phyloP scores from a whole-genome alignment of 2,797 vertebrate genomes.

The Hemibagrus guttatus region DNA sequence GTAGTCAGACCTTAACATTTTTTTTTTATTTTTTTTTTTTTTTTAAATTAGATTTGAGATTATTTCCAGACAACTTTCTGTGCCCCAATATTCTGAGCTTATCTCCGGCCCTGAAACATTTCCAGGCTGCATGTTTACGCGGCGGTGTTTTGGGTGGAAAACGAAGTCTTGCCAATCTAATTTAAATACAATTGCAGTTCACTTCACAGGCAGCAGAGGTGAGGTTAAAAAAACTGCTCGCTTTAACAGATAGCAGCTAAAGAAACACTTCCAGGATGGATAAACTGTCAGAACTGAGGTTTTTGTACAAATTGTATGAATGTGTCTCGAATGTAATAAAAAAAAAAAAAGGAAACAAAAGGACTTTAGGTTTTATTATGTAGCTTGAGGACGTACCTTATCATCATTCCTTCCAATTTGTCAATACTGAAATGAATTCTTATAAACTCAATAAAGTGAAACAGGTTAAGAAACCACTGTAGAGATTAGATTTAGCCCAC shows the following conservation, averaged over 20 bases:
- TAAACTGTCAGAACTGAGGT: neutral
- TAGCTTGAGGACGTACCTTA: neutral
- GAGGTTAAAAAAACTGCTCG: neutral
- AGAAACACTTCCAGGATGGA: neutral
- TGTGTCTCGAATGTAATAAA: neutral
- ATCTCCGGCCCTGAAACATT: neutral
- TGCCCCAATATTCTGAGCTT: neutral
- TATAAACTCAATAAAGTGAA: neutral
- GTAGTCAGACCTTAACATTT: neutral
- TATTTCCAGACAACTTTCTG: neutral
- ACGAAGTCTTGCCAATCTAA: neutral
- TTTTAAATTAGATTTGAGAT: neutral
- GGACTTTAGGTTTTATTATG: neutral
- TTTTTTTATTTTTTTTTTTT: neutral
- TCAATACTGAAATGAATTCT: neutral
- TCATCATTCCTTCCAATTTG: too few relatives aligned
- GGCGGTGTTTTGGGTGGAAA: neutral
- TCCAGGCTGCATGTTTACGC: neutral
- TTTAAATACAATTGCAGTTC: constrained; percentile 15
- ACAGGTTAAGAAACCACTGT: neutral
- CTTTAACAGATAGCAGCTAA: neutral
- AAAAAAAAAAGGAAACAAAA: too few relatives aligned
- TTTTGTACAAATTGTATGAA: neutral
- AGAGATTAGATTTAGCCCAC: neutral
- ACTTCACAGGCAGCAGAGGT: neutral